These are phyloP conservation scores for Microhierax caerulescens DNA, from an alignment of 2,797 vertebrate genomes.

Conservation along the genomic window DNA sequence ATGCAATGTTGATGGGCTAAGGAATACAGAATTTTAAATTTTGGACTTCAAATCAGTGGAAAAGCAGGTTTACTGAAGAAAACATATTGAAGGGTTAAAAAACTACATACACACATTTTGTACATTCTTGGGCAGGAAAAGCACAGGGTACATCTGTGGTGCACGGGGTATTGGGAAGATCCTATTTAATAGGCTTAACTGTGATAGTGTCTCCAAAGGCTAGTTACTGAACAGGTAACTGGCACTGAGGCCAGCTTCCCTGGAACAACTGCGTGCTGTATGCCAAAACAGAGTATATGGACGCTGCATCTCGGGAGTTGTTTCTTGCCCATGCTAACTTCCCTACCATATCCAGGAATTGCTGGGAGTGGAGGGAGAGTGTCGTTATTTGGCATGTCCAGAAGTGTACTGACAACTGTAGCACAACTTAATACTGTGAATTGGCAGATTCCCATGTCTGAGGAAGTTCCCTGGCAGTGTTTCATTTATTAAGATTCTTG, in stretches of 20 bases:
- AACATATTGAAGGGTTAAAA: background rate
- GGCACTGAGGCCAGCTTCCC: background rate
- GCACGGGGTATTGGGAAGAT: background rate
- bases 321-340: background rate
- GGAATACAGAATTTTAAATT: background rate
- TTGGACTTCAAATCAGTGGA: background rate
- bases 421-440: background rate
- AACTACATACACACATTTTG: background rate
- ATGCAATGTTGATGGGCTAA: background rate
- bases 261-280: background rate
- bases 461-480: background rate
- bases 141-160: background rate
- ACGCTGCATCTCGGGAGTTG: rapidly evolving
- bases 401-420: background rate
- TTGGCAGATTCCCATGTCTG: background rate
- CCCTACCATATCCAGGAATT: background rate
- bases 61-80: background rate
- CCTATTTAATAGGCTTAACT: background rate
- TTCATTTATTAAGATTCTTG: background rate
- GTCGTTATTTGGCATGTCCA: background rate
- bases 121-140: background rate
- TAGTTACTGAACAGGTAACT: background rate
- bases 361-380: background rate
- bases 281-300: background rate
- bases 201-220: background rate